Evolutionary conservation across 2,888 invertebrate species (phyloP).

Genomic region (Halocaridina rubra): DNA sequence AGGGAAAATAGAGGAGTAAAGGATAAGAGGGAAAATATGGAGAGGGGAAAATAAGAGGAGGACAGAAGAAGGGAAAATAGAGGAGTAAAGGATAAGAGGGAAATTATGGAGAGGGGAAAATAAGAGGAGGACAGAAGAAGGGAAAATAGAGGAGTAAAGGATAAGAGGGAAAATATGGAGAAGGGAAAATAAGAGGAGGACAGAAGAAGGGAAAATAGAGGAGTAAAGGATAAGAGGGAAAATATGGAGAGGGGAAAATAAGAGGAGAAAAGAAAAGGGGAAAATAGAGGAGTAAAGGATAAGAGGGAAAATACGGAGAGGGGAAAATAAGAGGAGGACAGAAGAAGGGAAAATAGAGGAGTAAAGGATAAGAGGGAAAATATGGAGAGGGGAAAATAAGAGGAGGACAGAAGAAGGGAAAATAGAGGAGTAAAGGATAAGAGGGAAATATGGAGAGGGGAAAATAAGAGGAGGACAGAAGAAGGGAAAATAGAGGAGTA

Average conservation of each 20-base stretch:
- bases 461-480: background rate
- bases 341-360: background rate
- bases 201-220: background rate
- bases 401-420: background rate
- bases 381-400: background rate
- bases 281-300: background rate
- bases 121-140: background rate
- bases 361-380: background rate
- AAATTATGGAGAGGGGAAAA: background rate
- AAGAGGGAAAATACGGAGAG: background rate
- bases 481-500: background rate
- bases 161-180: background rate
- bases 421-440: background rate
- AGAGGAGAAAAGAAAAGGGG: background rate
- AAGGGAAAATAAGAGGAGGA: background rate
- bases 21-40: background rate
- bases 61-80: background rate
- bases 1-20: background rate
- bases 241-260: background rate
- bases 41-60: background rate
- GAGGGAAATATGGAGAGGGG: background rate
- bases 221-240: background rate
- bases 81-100: background rate
- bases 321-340: conserved; percentile 9
- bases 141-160: background rate